Base-by-base conservation (phyloP, 2,888 invertebrate genomes). In the Caenorhabditis plicata region DNA sequence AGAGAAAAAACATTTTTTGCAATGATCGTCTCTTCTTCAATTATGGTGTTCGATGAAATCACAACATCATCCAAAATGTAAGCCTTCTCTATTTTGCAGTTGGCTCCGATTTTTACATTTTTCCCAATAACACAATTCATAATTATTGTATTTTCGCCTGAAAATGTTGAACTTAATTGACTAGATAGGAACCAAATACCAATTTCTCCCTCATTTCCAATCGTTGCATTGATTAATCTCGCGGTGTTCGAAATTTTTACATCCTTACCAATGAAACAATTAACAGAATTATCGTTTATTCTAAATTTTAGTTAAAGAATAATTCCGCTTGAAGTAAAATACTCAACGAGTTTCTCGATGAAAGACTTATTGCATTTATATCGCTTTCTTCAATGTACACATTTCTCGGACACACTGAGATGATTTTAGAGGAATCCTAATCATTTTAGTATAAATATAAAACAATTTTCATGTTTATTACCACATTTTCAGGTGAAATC, bases 401-500 rank as follows among this genome's bases (percentile, higher is more conserved):
- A 42, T 58, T 58, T 9, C 53, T 31, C 4, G 53, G 49, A 38
- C 40, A 41, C 13, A 53, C 22, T 2, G 51, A 39, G 36, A 58
- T 44, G 17, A 26, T 44, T 19, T 43, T 32, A 1, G 52, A 32
- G 0, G 32, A 39, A 25, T 58, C 58, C 51, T 51, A 44, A 13
- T 44, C 43, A 19, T 27, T 27, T 27, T 13, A 38, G 7, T 22
- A 36, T 11, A 19, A 38, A 17, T 13, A 27, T 29, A 8, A 15
- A 15, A 15, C 8, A 15, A 36, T 15, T 27, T 36, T 38, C 7
- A 50, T 26, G 35, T 19, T 32, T 7, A 47, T 42, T 19, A 54
- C 54, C 4, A 45, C 27, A 19, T 33, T 54, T 33, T 70, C 70
- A 4, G 71, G 68, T 3, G 52, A 50, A 7, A 73, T 38, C 8